Evolutionary conservation across 2,113 vertebrate genomes (phyloP), one percentile per base, ranked within the genome.

Genomic region (Gila orcuttii): DNA sequence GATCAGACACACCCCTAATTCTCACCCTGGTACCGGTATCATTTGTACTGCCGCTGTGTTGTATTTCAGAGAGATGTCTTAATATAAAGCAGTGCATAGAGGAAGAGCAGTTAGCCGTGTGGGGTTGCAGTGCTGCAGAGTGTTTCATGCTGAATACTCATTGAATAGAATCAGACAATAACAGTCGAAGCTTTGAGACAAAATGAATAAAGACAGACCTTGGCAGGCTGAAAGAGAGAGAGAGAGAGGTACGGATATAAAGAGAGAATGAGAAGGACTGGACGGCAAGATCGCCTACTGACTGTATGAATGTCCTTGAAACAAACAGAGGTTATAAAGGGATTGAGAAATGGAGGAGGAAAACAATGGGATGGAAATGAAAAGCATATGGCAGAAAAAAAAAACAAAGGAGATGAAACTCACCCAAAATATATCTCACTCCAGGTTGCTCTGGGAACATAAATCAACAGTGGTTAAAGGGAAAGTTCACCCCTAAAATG

Each of bases 281-380:
- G 79, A 31, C 11, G 6, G 28, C 19, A 50, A 52, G 45, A 31
- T 62, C 47, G 42, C 60, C 74, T n/a, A 78, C 45, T 33, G 15
- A 31, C 57, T 25, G 42, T 74, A 10, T 82, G 71, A n/a, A 74
- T 83, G 86, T 71, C 60, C 36, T 87, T 87, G 86, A 77, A 74
- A 55, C 23, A 45, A 82, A 55, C 31, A 15, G 52, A 68, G 52
- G 62, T 55, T 47, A 79, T 36, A 42, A 11, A 78, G 68, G 50
- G 57, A 77, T 28, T 42, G 33, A 62, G 62, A 79, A 66, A 83
- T 66, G 2, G 17, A 62, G 62, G 23, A 69, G 33, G 28, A 39
- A 69, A 66, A 83, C 80, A 57, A 69, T 85, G 21, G 2, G 42
- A 33, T 12, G 9, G 39, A 82, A 33, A 21, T 50, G 15, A 76